Conservation (phyloP, 2,113 vertebrate species). For the Phrynocephalus versicolor region DNA sequence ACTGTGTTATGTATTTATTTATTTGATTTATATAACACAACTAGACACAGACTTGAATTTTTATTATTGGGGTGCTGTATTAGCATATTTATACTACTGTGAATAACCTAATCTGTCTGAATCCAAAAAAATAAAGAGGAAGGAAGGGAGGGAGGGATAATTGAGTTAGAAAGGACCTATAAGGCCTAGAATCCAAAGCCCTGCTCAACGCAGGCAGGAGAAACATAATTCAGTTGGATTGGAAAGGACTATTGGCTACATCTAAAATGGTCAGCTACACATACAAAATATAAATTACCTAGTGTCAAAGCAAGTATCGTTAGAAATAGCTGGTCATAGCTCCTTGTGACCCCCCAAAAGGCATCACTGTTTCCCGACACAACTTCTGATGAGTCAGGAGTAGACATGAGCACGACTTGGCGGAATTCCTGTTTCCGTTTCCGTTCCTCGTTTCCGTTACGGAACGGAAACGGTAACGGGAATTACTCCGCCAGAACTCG, state of each 20-base stretch:
- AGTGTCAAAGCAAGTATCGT: background rate
- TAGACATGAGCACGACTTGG: too few species aligned
- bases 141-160: too few species aligned
- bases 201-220: too few species aligned
- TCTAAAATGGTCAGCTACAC: background rate
- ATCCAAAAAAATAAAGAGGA: background rate
- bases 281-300: background rate
- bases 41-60: background rate
- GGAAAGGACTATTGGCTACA: background rate
- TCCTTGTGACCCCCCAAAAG: background rate
- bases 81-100: too few species aligned
- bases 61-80: background rate
- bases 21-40: too few species aligned
- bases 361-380: background rate
- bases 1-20: too few species aligned
- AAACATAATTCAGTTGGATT: background rate
- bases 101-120: background rate
- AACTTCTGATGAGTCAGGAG: background rate
- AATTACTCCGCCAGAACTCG: too few species aligned
- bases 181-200: too few species aligned
- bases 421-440: too few species aligned
- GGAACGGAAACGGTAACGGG: too few species aligned
- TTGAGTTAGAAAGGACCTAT: too few species aligned
- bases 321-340: background rate
- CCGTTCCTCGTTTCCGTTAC: too few species aligned